Evolutionary conservation across 2,888 invertebrate species (phyloP).

Genomic region (Meiosimyza decipiens): DNA sequence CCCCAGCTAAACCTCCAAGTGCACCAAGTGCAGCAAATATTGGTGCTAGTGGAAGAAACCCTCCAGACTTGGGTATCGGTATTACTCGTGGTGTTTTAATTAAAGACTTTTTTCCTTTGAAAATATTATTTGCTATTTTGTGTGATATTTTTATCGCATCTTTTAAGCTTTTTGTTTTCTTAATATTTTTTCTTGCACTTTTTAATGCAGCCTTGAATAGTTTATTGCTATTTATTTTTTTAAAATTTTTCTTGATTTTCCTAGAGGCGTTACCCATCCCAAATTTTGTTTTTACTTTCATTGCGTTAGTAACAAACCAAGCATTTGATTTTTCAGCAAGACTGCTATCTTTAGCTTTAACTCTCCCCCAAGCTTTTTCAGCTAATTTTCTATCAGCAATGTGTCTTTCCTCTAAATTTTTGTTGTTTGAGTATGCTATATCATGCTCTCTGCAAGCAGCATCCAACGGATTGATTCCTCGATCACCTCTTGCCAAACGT

Average conservation of each 20-base stretch:
- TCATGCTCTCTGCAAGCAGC: too few species aligned
- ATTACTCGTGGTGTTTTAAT: conserved; percentile 50
- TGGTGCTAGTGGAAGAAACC: conserved; percentile 56
- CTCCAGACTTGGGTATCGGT: conserved; percentile 57
- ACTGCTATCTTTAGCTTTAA: conserved; percentile 33
- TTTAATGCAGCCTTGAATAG: conserved; percentile 30
- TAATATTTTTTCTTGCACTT: conserved; percentile 35
- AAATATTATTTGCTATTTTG: not conserved
- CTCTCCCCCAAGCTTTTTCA: conserved; percentile 36
- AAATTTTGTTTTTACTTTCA: conserved; percentile 42
- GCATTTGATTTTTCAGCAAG: conserved; percentile 35
- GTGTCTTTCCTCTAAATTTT: too few species aligned
- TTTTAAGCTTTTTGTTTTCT: conserved; percentile 26
- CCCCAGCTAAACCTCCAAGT: conserved; percentile 51
- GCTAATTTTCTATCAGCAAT: too few species aligned
- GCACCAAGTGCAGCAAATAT: conserved; percentile 52
- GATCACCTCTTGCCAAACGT: too few species aligned
- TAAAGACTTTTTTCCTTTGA: conserved; percentile 21
- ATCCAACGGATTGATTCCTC: too few species aligned
- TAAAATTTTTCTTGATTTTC: conserved; percentile 14
- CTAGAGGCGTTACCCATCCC: conserved; percentile 39
- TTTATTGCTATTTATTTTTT: conserved; percentile 21
- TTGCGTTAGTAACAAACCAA: conserved; percentile 37
- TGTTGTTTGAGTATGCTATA: too few species aligned
- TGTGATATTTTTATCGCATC: conserved; percentile 18